Evolutionary conservation across 1,140 invertebrate species (phyloP), one percentile per base, ranked within the genome.

Genomic region (Zaprionus nigranus): DNA sequence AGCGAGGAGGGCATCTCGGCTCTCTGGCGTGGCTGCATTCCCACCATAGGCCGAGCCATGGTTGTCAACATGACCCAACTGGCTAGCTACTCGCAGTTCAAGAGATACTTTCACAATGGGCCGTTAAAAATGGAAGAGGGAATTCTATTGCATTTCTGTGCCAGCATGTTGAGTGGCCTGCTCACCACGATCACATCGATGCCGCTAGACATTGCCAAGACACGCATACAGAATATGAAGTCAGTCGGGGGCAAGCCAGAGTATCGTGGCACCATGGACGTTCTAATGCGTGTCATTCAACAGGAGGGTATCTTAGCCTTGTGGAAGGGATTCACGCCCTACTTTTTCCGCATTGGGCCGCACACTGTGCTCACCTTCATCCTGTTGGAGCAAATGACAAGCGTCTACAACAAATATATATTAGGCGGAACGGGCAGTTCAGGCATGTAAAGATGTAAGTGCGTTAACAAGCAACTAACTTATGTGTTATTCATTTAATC

Each of bases 151-250:
- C 99, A 99, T 94, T 99, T 99, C 94, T 95, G 94, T 58, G 97
- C 98, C 60, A 98, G 98, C 68, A 99, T 99, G 98, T 97, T 99
- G 77, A 99, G 98, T 81, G 99, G 99, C 20, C 94, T 99, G 5
- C 95, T 99, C 51, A 99, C 99, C 54, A 99, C 99, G 30, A 96
- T 96, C 63, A 97, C 98, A 9, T 99, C 98, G 0, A 99, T 99
- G 98, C 99, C 99, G 15, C 97, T 99, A n/a, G 99, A 99, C 94
- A 99, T 99, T 93, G 98, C 98, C 28, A 99, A 99, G 94, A 99
- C 99, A 13, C 97, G 99, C 92, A 98, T 99, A 74, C 99, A 99
- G 95, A 99, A 99, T 85, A 99, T 99, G 98, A 98, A 97, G 93
- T 95, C 94, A 1, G 64, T 82, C 5, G 94, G 98, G 93, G 98